Evolutionary conservation across 2,113 vertebrate genomes (phyloP).

Genomic region (Nothoprocta pentlandii): DNA sequence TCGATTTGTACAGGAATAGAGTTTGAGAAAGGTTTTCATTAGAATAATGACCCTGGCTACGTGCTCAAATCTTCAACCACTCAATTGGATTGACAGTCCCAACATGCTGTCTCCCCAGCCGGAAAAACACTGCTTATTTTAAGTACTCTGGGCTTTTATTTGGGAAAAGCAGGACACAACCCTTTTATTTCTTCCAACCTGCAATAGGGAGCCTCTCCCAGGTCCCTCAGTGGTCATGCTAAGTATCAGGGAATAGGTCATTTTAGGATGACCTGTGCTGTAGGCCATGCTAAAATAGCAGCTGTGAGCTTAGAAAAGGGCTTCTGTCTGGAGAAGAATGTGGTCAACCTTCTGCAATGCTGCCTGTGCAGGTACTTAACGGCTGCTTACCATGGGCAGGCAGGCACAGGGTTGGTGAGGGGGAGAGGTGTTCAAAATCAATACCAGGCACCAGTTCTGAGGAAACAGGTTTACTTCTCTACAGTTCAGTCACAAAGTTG

Average conservation of each 20-base stretch:
- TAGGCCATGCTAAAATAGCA: not conserved
- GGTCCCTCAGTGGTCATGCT: not conserved
- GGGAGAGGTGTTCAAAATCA: not conserved
- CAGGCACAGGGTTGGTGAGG: not conserved
- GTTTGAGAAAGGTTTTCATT: not conserved
- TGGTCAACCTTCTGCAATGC: rapidly evolving
- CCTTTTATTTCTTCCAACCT: rapidly evolving
- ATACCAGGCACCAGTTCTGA: rapidly evolving
- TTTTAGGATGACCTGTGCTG: no score
- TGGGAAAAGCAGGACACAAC: not conserved
- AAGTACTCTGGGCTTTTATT: not conserved
- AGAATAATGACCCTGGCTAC: not conserved
- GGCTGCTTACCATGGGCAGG: not conserved
- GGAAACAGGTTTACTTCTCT: not conserved
- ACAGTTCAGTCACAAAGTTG: not conserved
- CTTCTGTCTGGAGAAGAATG: not conserved
- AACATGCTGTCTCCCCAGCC: not conserved
- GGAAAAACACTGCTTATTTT: not conserved
- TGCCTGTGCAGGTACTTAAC: rapidly evolving
- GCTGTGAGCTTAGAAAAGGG: not conserved
- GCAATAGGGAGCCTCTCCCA: not conserved
- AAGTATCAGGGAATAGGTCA: no score
- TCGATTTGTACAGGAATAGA: not conserved
- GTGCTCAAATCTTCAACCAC: not conserved
- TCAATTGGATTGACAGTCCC: not conserved